Base-by-base conservation (phyloP, 2,113 vertebrate species). In the Podarcis muralis region DNA sequence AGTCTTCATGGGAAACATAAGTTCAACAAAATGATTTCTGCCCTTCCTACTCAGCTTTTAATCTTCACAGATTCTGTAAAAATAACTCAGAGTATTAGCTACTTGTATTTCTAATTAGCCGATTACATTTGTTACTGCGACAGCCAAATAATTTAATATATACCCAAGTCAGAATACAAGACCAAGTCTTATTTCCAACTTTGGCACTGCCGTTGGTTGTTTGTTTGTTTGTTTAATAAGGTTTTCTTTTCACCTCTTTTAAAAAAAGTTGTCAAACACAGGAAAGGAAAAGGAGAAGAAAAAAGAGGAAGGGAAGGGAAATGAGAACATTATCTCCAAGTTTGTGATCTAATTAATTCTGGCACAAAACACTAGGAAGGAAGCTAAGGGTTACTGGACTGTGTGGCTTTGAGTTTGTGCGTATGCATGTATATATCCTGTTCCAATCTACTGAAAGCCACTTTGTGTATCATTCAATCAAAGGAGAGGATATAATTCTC, bases 151-250 rank as follows among this genome's bases (percentile, higher is more conserved):
- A 85, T n/a, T 68, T 91, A 5, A 5, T 53, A 86, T 16, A 75
- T 32, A 32, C 30, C n/a, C 71, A 32, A 72, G 12, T 6, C 18
- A 20, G 18, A 62, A 69, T 30, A 6, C 30, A 32, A n/a, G 13
- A n/a, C n/a, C n/a, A 72, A 16, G 35, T 75, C 6, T 18, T 18
- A 93, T 62, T 85, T 81, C 75, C 68, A 53, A 82, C 43, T 89
- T 84, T 90, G 48, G 76, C 65, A 87, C 6, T 86, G 62, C 57
- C 89, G 89, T 91, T 88, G 83, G 89, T 59, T 85, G 88, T 22
- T 80, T 91, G 90, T 92, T 87, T 88, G 81, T 90, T 59, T 85
- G 88, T 22, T 80, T 53, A 9, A 53, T 53, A 53, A 53, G 48
- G 12, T 2, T 75, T 75, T 72, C 66, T 68, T 88, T 89, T 89